Evolutionary conservation across 2,797 vertebrate species (phyloP), one percentile per base, ranked within the genome.

Genomic region (Telmatherina bonti): DNA sequence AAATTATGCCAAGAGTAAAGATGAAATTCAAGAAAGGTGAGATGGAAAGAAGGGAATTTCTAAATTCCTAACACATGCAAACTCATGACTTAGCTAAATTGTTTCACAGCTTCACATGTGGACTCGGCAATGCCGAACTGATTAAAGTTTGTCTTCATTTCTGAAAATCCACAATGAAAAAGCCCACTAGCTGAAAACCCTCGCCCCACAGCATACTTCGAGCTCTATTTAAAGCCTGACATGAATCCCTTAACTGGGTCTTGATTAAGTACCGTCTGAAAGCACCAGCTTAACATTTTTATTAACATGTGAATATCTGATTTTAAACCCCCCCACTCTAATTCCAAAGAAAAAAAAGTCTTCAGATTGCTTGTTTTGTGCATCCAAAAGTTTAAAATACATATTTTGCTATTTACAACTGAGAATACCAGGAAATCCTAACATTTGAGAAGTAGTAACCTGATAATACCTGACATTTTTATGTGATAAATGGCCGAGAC

Each of bases 21-120:
- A 62, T 2, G 2, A 68, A 71, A 76, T 59, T 60, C 18, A 70
- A 51, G 53, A 81, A 81, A 54, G 69, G 26, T 10, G 33, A 51
- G 16, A 71, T 2, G 18, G 56, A 11, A 62, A 59, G 10, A 52
- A 70, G 65, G 2, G 9, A 43, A 55, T 57, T 67, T 22, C 78
- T 63, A 67, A 49, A 27, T 55, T 62, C 49, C 5, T 27, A 60
- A 38, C 10, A 22, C 29, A 20, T 57, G 66, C 27, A 75, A 70
- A 65, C 36, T 55, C 33, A 61, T 43, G 26, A 81, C 49, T 65
- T 29, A 62, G 38, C 55, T 64, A 15, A n/a, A 75, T 57, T 16
- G 54, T 29, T 53, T 30, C 2, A 51, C n/a, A 52, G 22, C 20
- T 59, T 47, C 47, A 70, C 22, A 43, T 31, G 53, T 52, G 36